A percentile compares a stretch with the other conserved stretches of the same genome.
These are phyloP conservation scores for Micromys minutus DNA, from an alignment of 2,113 vertebrate species.

Conservation along the genomic window DNA sequence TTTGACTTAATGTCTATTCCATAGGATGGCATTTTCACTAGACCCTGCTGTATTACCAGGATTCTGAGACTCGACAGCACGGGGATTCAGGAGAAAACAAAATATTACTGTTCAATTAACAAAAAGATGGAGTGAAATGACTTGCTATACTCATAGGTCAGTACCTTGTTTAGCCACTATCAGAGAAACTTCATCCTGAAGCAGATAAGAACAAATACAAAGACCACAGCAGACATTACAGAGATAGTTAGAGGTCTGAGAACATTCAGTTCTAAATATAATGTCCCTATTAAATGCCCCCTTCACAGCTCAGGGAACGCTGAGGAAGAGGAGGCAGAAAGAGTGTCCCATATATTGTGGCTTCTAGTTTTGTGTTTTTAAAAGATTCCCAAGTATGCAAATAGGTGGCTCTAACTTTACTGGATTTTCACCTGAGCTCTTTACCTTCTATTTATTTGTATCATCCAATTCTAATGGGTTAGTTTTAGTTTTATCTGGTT, in stretches of 20 bases:
- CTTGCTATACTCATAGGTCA: not conserved
- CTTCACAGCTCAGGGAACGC: not conserved
- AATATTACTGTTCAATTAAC: not conserved
- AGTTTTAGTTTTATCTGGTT: not conserved
- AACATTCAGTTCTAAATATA: not conserved
- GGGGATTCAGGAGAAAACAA: not conserved
- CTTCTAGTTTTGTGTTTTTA: not conserved
- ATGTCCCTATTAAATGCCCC: too few relatives aligned
- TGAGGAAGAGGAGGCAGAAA: not conserved
- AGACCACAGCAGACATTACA: not conserved
- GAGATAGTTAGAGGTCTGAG: not conserved
- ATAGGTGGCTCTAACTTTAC: not conserved
- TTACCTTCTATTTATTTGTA: not conserved
- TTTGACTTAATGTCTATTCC: not conserved
- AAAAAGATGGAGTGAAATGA: not conserved
- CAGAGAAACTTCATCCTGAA: not conserved
- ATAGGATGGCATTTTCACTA: not conserved
- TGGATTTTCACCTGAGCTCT: not conserved
- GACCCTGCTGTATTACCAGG: not conserved
- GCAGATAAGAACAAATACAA: not conserved
- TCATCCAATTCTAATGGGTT: not conserved
- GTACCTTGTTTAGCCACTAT: not conserved
- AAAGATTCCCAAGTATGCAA: not conserved
- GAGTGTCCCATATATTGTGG: not conserved
- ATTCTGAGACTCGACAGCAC: not conserved